Evolutionary conservation across 2,113 vertebrate species (phyloP).

Genomic region (Bettongia penicillata): DNA sequence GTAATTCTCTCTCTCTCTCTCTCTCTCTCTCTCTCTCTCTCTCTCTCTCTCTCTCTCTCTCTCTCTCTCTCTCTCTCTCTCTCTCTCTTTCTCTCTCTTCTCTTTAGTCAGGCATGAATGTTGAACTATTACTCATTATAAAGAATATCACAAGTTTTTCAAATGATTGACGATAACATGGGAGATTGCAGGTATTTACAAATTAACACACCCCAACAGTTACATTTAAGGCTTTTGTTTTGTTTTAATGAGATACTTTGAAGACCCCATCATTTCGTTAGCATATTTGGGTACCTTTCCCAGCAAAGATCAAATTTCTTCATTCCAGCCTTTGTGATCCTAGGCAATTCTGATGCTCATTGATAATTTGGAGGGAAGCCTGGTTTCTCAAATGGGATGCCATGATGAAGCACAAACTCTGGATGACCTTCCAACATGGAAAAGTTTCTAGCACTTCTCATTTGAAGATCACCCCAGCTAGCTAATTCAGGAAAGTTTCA

Average conservation of each 20-base stretch:
- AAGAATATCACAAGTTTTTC: slow-evolving; percentile 16
- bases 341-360: not conserved
- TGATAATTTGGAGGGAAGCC: not conserved
- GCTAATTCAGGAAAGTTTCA: not conserved
- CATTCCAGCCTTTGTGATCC: not conserved
- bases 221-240: slow-evolving; percentile 16
- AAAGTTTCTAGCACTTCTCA: not conserved
- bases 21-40: slow-evolving; percentile 2
- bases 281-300: not conserved
- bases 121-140: not conserved
- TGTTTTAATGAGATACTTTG: not conserved
- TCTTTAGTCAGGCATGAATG: slow-evolving; percentile 56
- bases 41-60: not conserved
- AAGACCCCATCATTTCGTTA: not conserved
- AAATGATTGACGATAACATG: slow-evolving; percentile 33
- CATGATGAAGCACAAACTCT: not conserved
- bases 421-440: not conserved
- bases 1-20: not conserved
- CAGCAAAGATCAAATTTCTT: not conserved
- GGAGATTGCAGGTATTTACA: slow-evolving; percentile 35
- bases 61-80: not conserved
- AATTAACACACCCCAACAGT: not conserved
- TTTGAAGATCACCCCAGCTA: not conserved
- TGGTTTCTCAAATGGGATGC: not conserved
- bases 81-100: slow-evolving; percentile 32